phyloP scores from a whole-genome alignment of 2,888 invertebrate genomes.

The Hofmannophila pseudospretella region DNA sequence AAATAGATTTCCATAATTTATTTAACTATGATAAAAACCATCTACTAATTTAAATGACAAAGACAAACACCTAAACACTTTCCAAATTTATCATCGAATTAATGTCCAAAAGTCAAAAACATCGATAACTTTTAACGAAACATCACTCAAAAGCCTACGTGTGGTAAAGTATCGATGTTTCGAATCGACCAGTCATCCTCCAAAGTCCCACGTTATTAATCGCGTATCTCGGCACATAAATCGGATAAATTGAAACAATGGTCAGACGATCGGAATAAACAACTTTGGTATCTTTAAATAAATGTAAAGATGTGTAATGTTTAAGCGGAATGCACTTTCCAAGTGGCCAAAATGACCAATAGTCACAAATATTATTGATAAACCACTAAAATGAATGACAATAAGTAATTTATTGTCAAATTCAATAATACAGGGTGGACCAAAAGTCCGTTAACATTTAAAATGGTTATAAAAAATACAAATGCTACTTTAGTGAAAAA shows the following conservation, averaged over 20 bases:
- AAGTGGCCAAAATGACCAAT: too few relatives aligned
- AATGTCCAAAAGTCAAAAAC: background rate
- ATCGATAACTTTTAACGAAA: background rate
- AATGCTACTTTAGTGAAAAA: too few relatives aligned
- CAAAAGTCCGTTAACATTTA: too few relatives aligned
- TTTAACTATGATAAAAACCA: too few relatives aligned
- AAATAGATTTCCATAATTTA: too few relatives aligned
- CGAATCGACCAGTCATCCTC: conserved; percentile 12
- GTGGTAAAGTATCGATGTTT: conserved; percentile 6
- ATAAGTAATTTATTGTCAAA: too few relatives aligned
- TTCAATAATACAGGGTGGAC: too few relatives aligned
- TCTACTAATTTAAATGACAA: conserved; percentile 11
- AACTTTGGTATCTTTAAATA: conserved; percentile 24
- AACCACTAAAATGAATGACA: too few relatives aligned
- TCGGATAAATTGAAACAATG: conserved; percentile 40
- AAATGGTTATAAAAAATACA: too few relatives aligned
- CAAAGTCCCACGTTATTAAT: conserved; percentile 20
- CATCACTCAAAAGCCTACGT: background rate
- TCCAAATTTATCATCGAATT: background rate
- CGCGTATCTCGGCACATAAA: conserved; percentile 24
- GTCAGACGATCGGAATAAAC: conserved; percentile 24
- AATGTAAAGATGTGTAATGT: conserved; percentile 18
- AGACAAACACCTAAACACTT: background rate
- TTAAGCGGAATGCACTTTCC: conserved; percentile 24
- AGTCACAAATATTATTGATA: too few relatives aligned